Evolutionary conservation across 2,888 invertebrate species (phyloP).

Genomic region (Urechis unicinctus): DNA sequence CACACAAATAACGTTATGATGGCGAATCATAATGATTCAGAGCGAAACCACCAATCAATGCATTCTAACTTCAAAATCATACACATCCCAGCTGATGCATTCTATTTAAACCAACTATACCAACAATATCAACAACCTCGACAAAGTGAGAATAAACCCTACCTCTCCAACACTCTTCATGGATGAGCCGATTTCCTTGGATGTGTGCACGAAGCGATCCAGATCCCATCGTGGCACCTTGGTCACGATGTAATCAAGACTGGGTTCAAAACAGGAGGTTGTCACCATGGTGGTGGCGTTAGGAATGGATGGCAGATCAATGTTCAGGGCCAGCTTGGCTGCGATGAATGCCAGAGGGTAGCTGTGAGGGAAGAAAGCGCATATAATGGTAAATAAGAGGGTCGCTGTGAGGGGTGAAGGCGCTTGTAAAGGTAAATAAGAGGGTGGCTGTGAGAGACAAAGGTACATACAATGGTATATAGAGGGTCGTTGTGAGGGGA

Average conservation of each 20-base stretch:
- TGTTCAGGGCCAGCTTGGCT: constrained; percentile 39
- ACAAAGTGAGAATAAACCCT: constrained; percentile 1
- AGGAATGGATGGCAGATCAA: constrained; percentile 30
- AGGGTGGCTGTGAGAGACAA: no score
- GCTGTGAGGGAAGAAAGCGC: constrained; percentile 15
- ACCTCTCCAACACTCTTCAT: constrained; percentile 48
- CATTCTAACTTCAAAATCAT: no score
- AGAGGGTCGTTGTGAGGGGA: no score
- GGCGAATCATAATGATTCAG: no score
- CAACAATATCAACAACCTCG: no score
- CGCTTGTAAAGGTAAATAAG: background rate
- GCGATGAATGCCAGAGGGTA: constrained; percentile 46
- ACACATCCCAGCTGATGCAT: background rate
- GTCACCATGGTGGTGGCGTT: constrained; percentile 37
- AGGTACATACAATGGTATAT: no score
- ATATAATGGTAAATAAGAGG: background rate
- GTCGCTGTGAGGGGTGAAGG: background rate
- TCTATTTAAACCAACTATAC: no score
- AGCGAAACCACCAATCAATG: no score
- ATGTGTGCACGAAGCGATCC: constrained; percentile 33
- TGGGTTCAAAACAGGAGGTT: constrained; percentile 45
- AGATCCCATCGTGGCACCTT: constrained; percentile 46
- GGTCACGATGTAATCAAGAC: constrained; percentile 43
- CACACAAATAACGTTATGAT: no score
- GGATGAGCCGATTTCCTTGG: constrained; percentile 37